These are phyloP conservation scores for Caenorhabditis doughertyi DNA, from an alignment of 2,888 invertebrate species.

Conservation along the genomic window DNA sequence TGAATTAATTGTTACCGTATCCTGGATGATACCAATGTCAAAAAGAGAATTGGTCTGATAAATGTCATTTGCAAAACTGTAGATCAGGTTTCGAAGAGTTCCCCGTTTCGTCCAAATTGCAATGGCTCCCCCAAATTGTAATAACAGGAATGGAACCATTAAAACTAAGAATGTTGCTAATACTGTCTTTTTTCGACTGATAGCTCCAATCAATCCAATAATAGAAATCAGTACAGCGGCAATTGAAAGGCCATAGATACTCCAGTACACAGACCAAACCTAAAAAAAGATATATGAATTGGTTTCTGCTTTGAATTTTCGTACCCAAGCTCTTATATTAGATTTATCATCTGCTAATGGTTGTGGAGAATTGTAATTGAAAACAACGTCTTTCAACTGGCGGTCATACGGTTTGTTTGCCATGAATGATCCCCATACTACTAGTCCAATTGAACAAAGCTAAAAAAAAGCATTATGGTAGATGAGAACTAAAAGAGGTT, in stretches of 20 bases:
- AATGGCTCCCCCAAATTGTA: constrained; percentile 26
- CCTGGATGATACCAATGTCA: constrained; percentile 25
- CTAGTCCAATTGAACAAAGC: constrained; percentile 22
- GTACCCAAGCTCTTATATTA: constrained; percentile 38
- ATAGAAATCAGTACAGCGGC: constrained; percentile 9
- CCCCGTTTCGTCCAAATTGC: constrained; percentile 20
- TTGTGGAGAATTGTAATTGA: constrained; percentile 43
- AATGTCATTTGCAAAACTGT: constrained; percentile 32
- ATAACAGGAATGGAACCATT: constrained; percentile 4
- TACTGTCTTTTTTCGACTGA: background rate
- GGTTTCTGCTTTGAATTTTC: background rate
- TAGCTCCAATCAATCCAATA: constrained; percentile 31
- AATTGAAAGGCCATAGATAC: constrained; percentile 36
- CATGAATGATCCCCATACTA: constrained; percentile 37
- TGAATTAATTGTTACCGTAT: constrained; percentile 17
- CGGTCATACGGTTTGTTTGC: constrained; percentile 21
- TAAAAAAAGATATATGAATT: background rate
- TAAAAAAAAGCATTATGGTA: constrained; percentile 4
- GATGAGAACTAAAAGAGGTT: background rate
- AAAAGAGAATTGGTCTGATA: constrained; percentile 13
- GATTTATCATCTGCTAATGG: constrained; percentile 31
- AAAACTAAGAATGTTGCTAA: constrained; percentile 11
- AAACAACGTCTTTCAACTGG: constrained; percentile 42
- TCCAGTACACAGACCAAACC: constrained; percentile 42
- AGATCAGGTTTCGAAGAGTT: constrained; percentile 3